These are phyloP conservation scores for Drosophila pandora DNA, from an alignment of 1,140 invertebrate genomes.

Conservation along the genomic window DNA sequence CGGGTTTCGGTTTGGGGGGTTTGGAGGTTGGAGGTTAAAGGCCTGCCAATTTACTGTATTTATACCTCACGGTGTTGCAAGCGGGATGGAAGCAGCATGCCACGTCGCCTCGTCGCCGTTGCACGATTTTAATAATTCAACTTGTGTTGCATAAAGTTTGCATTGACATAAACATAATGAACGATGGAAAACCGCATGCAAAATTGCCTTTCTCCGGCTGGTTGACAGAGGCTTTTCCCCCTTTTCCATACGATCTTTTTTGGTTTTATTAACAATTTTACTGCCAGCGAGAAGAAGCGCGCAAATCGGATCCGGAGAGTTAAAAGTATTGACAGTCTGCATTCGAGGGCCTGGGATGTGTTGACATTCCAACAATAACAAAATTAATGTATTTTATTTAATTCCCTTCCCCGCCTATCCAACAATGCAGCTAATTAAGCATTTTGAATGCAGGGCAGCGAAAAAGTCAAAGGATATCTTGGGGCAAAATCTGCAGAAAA, in stretches of 20 bases:
- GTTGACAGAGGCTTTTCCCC: neutral
- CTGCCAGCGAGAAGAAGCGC: conserved; percentile 38
- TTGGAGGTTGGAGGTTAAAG: conserved; percentile 39
- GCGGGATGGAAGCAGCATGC: neutral
- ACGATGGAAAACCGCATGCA: conserved; percentile 46
- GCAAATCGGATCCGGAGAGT: conserved; percentile 12
- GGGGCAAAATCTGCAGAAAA: conserved; percentile 1
- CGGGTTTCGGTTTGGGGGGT: no score
- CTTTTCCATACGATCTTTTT: neutral
- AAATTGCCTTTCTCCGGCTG: conserved; percentile 41
- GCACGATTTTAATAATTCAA: conserved; percentile 71
- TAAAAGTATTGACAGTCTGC: conserved; percentile 67
- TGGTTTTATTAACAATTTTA: conserved; percentile 50
- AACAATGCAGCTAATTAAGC: conserved; percentile 79
- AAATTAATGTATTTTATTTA: conserved; percentile 71
- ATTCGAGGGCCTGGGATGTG: conserved; percentile 33
- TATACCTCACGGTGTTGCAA: conserved; percentile 33
- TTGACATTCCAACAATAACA: conserved; percentile 55
- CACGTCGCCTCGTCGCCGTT: conserved; percentile 24
- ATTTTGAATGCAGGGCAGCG: conserved; percentile 62
- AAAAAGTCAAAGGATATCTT: conserved; percentile 17
- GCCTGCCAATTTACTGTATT: conserved; percentile 70
- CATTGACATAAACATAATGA: conserved; percentile 52
- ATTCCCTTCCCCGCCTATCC: conserved; percentile 16
- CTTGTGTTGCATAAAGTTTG: conserved; percentile 59